Evolutionary conservation across 1,140 invertebrate species (phyloP).

Genomic region (Colletes latitarsis): DNA sequence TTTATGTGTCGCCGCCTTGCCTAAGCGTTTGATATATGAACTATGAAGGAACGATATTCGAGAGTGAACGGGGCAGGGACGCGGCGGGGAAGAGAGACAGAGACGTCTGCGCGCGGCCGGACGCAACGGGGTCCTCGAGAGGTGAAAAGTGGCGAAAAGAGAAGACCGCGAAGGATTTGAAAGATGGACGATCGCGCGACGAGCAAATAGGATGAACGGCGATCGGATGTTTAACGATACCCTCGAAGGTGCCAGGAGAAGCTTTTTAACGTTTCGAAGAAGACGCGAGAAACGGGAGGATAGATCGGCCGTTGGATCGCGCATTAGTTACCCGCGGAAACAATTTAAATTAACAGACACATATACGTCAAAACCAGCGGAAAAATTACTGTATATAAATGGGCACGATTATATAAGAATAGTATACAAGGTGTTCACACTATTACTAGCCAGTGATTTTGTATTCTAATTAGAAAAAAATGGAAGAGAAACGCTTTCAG

Average conservation of each 20-base stretch:
- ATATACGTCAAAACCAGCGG: too few relatives aligned
- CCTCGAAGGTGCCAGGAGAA: not conserved
- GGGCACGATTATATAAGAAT: too few relatives aligned
- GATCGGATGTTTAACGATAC: conserved; percentile 22
- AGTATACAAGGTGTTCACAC: too few relatives aligned
- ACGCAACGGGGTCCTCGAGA: not conserved
- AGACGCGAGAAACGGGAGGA: not conserved
- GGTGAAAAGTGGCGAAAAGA: conserved; percentile 38
- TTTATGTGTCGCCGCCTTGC: conserved; percentile 73
- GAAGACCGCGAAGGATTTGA: conserved; percentile 6
- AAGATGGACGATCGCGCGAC: conserved; percentile 5
- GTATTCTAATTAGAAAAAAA: too few relatives aligned
- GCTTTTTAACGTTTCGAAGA: not conserved
- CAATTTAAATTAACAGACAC: too few relatives aligned
- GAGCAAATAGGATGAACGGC: conserved; percentile 4
- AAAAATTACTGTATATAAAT: too few relatives aligned
- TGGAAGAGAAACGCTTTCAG: too few relatives aligned
- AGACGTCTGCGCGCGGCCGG: not conserved
- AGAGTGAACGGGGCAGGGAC: conserved; percentile 15
- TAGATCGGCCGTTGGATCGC: not conserved
- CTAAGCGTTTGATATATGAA: conserved; percentile 74
- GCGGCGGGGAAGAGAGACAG: not conserved
- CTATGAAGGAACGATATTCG: conserved; percentile 66
- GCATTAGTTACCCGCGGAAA: not conserved
- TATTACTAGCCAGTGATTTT: too few relatives aligned